phyloP scores from a whole-genome alignment of 2,888 invertebrate genomes.

The Leistus spinibarbis region DNA sequence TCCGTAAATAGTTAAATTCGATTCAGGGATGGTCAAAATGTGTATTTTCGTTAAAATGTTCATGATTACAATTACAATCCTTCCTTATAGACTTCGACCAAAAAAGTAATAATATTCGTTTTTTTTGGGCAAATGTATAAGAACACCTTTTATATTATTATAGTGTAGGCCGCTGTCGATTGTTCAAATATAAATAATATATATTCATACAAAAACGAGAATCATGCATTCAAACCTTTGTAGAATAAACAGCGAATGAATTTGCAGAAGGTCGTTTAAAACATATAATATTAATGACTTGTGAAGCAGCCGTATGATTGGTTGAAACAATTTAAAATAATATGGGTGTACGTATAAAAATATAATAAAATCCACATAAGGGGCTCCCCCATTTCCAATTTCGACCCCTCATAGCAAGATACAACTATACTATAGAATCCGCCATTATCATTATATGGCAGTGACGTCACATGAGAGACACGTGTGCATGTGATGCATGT shows the following conservation, averaged over 20 bases:
- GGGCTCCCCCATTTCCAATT: conserved; percentile 5
- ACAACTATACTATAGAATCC: background rate
- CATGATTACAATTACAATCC: too few species aligned
- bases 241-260: background rate
- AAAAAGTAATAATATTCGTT: too few species aligned
- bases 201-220: too few species aligned
- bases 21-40: too few species aligned
- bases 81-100: too few species aligned
- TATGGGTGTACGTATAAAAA: background rate
- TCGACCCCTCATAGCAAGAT: background rate
- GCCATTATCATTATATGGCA: conserved; percentile 1
- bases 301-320: conserved; percentile 5
- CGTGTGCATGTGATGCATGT: conserved; percentile 28
- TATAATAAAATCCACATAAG: conserved; percentile 11
- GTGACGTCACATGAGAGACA: conserved; percentile 29
- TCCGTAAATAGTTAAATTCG: too few species aligned
- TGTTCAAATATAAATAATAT: too few species aligned
- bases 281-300: background rate
- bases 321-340: conserved; percentile 21
- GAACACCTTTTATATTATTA: too few species aligned
- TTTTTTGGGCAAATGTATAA: too few species aligned
- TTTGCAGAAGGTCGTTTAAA: background rate
- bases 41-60: too few species aligned
- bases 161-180: too few species aligned
- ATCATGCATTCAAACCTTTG: too few species aligned